phyloP scores from a whole-genome alignment of 2,888 invertebrate genomes.

The Plagodis dolabraria region DNA sequence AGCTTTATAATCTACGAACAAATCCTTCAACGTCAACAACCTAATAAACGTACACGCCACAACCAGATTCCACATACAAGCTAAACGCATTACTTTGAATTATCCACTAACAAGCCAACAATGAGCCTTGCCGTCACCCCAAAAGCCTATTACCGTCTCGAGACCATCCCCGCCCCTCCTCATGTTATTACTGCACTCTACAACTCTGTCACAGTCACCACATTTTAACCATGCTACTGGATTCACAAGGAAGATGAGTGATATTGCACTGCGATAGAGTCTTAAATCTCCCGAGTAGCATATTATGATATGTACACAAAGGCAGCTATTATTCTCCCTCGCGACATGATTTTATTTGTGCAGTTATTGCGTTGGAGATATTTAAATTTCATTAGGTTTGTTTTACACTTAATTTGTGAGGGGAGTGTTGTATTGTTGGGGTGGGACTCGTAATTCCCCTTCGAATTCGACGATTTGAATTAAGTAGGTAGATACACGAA shows the following conservation, averaged over 20 bases:
- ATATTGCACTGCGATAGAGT: constrained; percentile 58
- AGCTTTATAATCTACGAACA: not conserved
- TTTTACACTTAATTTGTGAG: constrained; percentile 85
- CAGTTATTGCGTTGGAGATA: constrained; percentile 83
- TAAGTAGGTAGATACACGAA: constrained; percentile 70
- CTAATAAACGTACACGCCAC: constrained; percentile 38
- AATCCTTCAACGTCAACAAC: constrained; percentile 2
- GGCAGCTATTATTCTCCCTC: constrained; percentile 77
- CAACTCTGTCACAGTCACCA: constrained; percentile 67
- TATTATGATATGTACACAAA: constrained; percentile 74
- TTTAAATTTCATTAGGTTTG: constrained; percentile 85
- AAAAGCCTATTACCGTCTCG: constrained; percentile 78
- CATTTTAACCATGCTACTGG: constrained; percentile 19
- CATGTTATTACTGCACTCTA: constrained; percentile 55
- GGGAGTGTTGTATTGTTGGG: constrained; percentile 73
- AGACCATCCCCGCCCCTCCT: constrained; percentile 76
- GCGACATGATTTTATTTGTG: constrained; percentile 83
- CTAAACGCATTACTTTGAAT: constrained; percentile 73
- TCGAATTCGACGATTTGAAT: constrained; percentile 76
- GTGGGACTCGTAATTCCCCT: constrained; percentile 72
- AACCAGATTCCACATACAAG: constrained; percentile 60
- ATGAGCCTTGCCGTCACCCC: constrained; percentile 78
- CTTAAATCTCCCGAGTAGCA: constrained; percentile 59
- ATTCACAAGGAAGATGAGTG: constrained; percentile 39
- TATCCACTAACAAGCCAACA: constrained; percentile 80